phyloP scores from a whole-genome alignment of 2,888 invertebrate species.

The Leptinotarsa peninsularis region DNA sequence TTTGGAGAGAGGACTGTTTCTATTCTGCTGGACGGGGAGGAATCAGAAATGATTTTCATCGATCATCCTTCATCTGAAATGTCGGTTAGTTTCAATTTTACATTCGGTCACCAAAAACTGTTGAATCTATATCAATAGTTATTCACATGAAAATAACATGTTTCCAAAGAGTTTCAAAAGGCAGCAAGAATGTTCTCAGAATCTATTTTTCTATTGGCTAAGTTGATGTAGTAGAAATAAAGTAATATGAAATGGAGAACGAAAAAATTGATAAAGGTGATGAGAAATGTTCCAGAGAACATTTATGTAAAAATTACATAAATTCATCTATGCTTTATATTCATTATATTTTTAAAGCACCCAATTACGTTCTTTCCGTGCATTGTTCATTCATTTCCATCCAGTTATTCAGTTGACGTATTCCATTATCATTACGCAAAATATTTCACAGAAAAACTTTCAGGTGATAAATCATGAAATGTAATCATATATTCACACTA shows the following conservation, averaged over 20 bases:
- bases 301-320: too few species aligned
- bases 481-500: background rate
- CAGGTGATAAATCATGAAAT: background rate
- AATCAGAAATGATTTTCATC: slow-evolving; percentile 90
- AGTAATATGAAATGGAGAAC: too few species aligned
- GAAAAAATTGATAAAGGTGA: too few species aligned
- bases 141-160: background rate
- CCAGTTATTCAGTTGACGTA: background rate
- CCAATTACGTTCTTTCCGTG: too few species aligned
- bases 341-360: too few species aligned
- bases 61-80: slow-evolving; percentile 91
- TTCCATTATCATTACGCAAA: background rate
- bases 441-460: background rate
- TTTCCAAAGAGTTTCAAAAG: too few species aligned
- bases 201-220: too few species aligned
- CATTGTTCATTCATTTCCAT: background rate
- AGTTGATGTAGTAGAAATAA: too few species aligned
- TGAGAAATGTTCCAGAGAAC: too few species aligned
- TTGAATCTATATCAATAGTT: background rate
- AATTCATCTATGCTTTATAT: too few species aligned
- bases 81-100: slow-evolving; percentile 78
- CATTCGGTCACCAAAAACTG: background rate
- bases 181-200: too few species aligned
- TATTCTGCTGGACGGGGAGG: slow-evolving; percentile 89
- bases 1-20: slow-evolving; percentile 92